Conservation (phyloP, 2,797 vertebrate genomes). For the Channallabes apus region DNA sequence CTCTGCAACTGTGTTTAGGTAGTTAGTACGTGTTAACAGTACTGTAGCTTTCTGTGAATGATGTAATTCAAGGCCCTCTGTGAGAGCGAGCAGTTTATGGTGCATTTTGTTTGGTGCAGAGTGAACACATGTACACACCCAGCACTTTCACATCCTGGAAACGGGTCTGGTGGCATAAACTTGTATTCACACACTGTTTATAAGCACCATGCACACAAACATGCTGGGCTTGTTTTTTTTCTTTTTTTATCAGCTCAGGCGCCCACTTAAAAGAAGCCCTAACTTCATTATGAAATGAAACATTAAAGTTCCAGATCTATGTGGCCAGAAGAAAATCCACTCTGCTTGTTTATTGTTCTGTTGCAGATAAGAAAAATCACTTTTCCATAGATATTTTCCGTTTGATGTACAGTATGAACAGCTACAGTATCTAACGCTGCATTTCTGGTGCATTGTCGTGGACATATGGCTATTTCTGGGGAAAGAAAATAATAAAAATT, state of each 20-base stretch:
- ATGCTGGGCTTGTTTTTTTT: not conserved
- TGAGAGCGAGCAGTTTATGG: not conserved
- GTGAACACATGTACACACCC: conserved; percentile 35
- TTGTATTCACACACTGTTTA: conserved; percentile 34
- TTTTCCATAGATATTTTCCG: conserved; percentile 34
- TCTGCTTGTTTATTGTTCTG: conserved; percentile 42
- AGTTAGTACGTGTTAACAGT: no score
- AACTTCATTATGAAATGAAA: conserved; percentile 24
- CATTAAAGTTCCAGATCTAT: conserved; percentile 4
- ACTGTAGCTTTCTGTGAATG: not conserved
- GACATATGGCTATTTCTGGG: no score
- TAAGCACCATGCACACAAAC: conserved; percentile 26
- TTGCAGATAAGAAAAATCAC: conserved; percentile 28
- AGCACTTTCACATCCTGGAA: conserved; percentile 26
- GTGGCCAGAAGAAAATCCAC: conserved; percentile 2
- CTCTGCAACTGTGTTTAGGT: no score
- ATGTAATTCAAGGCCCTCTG: not conserved
- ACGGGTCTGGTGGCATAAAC: conserved; percentile 34
- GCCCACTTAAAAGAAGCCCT: conserved; percentile 18
- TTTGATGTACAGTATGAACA: conserved; percentile 11
- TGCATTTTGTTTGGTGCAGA: conserved; percentile 29
- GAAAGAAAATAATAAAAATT: no score
- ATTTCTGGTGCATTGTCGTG: not conserved
- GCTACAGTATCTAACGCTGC: not conserved
- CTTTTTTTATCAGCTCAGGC: conserved; percentile 27